These are phyloP conservation scores for Karalla daura DNA, from an alignment of 2,797 vertebrate genomes.

Conservation along the genomic window DNA sequence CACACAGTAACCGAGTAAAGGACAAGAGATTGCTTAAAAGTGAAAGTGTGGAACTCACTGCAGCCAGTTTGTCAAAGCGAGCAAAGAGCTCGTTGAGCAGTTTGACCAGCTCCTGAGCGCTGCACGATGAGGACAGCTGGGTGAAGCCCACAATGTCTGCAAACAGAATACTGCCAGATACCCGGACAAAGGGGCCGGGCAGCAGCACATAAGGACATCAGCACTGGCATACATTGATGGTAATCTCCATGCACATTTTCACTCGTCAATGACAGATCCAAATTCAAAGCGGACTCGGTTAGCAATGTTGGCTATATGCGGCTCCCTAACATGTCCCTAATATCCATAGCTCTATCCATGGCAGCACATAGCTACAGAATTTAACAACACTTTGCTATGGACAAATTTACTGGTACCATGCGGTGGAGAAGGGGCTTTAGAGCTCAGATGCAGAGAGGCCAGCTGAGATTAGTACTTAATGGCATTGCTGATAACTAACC, in stretches of 20 bases:
- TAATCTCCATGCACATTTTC: background rate
- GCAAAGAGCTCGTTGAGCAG: conserved; percentile 95
- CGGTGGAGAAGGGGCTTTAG: too few species aligned
- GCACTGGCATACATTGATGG: background rate
- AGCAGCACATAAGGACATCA: conserved; percentile 4
- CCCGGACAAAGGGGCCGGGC: conserved; percentile 19
- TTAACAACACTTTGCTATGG: too few species aligned
- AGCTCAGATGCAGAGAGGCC: too few species aligned
- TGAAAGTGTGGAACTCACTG: conserved; percentile 82
- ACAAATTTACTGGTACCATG: too few species aligned
- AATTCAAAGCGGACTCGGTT: background rate
- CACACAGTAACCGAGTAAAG: background rate
- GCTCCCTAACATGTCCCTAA: too few species aligned
- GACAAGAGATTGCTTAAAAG: background rate
- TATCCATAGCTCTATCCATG: too few species aligned
- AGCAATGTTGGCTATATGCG: too few species aligned
- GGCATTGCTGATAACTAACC: too few species aligned
- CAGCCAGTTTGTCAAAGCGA: conserved; percentile 95
- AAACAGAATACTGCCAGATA: conserved; percentile 90
- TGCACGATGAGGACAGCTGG: conserved; percentile 93
- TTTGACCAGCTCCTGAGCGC: conserved; percentile 95
- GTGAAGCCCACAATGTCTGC: conserved; percentile 97
- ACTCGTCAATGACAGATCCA: background rate
- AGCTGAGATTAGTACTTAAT: too few species aligned
- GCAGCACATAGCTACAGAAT: too few species aligned